phyloP scores from a whole-genome alignment of 2,113 vertebrate genomes.

The Pongo pygmaeus region DNA sequence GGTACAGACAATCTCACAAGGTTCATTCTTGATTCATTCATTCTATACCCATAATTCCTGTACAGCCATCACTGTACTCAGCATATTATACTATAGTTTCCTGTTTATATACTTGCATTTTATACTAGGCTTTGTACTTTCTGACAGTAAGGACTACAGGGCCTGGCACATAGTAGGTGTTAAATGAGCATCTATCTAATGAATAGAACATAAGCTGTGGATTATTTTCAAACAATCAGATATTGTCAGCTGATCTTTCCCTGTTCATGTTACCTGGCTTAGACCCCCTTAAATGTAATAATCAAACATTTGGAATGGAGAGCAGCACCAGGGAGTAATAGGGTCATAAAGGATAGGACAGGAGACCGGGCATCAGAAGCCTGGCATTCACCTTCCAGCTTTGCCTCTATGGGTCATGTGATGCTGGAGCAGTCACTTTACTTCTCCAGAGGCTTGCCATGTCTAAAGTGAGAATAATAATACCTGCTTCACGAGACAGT shows the following conservation, averaged over 20 bases:
- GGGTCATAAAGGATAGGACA: not conserved
- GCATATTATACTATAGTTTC: not conserved
- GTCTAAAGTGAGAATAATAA: not conserved
- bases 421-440: not conserved
- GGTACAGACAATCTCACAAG: not conserved
- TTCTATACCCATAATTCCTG: not conserved
- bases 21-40: not conserved
- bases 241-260: not conserved
- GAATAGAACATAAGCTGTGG: not conserved
- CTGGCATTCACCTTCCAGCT: not conserved
- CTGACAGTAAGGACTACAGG: not conserved
- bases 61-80: not conserved
- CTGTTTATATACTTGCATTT: not conserved
- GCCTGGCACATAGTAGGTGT: not conserved
- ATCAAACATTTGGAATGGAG: not conserved
- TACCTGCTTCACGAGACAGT: not conserved
- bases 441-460: not conserved
- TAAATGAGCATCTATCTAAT: not conserved
- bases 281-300: not conserved
- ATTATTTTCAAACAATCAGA: not conserved
- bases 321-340: not conserved
- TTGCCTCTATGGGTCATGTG: not conserved
- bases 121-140: not conserved
- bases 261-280: not conserved
- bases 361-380: not conserved